These are phyloP conservation scores for Eupithecia subumbrata DNA, from an alignment of 2,888 invertebrate species.

Conservation along the genomic window DNA sequence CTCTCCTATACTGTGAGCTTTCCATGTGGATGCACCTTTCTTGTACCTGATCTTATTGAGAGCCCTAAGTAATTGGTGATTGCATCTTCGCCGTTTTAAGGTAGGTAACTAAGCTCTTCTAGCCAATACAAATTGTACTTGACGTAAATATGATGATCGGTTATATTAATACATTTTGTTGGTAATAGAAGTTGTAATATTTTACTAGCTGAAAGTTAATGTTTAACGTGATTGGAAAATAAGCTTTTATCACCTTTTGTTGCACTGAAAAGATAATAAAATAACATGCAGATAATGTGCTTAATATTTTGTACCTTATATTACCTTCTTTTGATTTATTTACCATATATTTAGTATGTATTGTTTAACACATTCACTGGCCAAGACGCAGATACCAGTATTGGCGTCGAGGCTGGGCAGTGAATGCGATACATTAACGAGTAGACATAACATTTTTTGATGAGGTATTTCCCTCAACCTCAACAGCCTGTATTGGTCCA, in stretches of 20 bases:
- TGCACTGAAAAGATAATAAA: too few species aligned
- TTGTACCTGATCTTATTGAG: slow-evolving; percentile 45
- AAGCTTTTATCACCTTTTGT: neutral
- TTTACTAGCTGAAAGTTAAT: neutral
- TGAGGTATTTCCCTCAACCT: too few species aligned
- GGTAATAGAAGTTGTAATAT: neutral
- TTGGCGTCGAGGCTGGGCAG: too few species aligned
- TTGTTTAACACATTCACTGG: too few species aligned
- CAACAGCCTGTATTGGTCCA: too few species aligned
- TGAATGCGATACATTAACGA: too few species aligned
- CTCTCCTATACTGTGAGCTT: neutral
- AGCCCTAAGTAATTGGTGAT: slow-evolving; percentile 61
- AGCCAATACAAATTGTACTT: slow-evolving; percentile 49
- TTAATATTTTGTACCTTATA: neutral
- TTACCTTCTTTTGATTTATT: neutral
- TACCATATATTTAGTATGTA: too few species aligned
- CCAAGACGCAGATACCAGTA: too few species aligned
- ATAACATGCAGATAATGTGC: neutral
- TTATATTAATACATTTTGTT: neutral
- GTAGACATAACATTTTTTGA: too few species aligned
- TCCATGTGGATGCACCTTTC: slow-evolving; percentile 12
- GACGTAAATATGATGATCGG: slow-evolving; percentile 37
- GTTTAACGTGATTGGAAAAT: neutral
- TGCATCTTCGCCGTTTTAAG: slow-evolving; percentile 58
- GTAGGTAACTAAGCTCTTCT: slow-evolving; percentile 49